A percentile compares a stretch with the other conserved stretches of the same genome.
Conservation (phyloP, 2,113 vertebrate species). For the Petrocephalus microphthalmus region DNA sequence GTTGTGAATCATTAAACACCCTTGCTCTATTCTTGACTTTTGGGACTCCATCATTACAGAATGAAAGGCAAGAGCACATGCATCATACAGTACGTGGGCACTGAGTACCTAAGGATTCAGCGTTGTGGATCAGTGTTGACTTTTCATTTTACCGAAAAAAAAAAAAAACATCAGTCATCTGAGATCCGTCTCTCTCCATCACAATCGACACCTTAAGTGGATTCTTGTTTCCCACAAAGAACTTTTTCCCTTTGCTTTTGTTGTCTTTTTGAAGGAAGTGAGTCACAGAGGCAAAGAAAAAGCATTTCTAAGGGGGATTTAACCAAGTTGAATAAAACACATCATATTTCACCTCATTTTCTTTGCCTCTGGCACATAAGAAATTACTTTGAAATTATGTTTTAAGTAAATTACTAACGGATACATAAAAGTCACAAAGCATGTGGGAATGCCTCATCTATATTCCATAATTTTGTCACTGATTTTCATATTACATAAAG, state of each 20-base stretch:
- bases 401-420: constrained; percentile 4
- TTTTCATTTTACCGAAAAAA: not conserved
- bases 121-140: not conserved
- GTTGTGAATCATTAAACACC: not conserved
- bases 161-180: not conserved
- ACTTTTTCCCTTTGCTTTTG: not conserved
- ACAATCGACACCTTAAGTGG: not conserved
- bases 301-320: not conserved
- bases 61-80: not conserved
- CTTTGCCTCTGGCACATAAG: not conserved
- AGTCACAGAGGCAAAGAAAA: not conserved
- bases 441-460: not conserved
- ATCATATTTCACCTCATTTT: not conserved
- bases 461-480: not conserved
- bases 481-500: not conserved
- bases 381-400: not conserved
- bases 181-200: not conserved
- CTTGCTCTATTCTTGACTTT: not conserved
- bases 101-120: not conserved
- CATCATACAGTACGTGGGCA: not conserved
- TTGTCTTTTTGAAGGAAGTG: not conserved
- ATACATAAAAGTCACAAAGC: constrained; percentile 5
- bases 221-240: not conserved
- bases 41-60: not conserved
- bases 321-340: not conserved